These are phyloP conservation scores for Cheumatopsyche charites DNA, from an alignment of 1,140 invertebrate genomes.

Conservation along the genomic window DNA sequence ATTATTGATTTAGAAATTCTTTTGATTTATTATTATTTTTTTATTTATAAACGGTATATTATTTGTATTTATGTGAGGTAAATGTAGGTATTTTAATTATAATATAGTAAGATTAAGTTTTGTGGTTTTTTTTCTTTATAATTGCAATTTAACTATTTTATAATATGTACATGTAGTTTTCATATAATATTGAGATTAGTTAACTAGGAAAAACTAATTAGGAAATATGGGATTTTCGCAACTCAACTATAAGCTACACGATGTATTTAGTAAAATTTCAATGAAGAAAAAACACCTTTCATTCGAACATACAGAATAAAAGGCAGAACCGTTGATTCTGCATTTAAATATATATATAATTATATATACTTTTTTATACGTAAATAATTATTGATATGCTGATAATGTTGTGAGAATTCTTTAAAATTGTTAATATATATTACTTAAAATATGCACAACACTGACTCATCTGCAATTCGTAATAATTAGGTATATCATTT, in stretches of 20 bases:
- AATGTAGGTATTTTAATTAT: constrained; percentile 49
- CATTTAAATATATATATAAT: constrained; percentile 20
- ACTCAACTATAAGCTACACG: constrained; percentile 12
- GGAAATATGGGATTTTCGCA: constrained; percentile 17
- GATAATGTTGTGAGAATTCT: constrained; percentile 26
- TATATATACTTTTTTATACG: constrained; percentile 20
- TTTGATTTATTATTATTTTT: constrained; percentile 30
- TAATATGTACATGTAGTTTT: constrained; percentile 24
- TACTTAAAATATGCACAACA: constrained; percentile 31
- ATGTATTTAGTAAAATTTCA: constrained; percentile 13
- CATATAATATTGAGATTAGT: constrained; percentile 3
- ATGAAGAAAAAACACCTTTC: constrained; percentile 29
- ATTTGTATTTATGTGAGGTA: constrained; percentile 46
- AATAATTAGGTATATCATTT: constrained; percentile 33
- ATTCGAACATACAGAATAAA: constrained; percentile 34
- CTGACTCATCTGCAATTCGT: constrained; percentile 18
- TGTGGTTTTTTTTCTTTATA: constrained; percentile 33
- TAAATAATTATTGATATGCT: constrained; percentile 38
- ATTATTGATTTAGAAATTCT: constrained; percentile 23
- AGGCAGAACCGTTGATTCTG: constrained; percentile 4
- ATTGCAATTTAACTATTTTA: constrained; percentile 47
- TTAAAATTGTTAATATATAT: constrained; percentile 32
- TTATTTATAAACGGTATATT: constrained; percentile 36
- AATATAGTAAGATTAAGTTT: constrained; percentile 30
- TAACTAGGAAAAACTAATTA: constrained; percentile 16